These are phyloP conservation scores for Zonotrichia leucophrys DNA, from an alignment of 2,113 vertebrate species.

Conservation along the genomic window DNA sequence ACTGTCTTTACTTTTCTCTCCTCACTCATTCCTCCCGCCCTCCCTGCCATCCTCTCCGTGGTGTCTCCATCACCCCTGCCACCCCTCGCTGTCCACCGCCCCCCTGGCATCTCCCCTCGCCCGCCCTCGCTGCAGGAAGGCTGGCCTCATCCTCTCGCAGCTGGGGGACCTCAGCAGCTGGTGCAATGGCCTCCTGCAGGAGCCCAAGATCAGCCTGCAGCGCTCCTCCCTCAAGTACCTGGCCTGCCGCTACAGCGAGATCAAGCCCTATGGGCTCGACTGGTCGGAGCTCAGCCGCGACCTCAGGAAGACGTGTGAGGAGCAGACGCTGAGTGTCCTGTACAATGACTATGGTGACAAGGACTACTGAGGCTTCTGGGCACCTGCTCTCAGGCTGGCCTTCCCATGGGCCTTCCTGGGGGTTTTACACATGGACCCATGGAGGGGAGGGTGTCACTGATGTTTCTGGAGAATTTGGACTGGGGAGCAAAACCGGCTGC, in stretches of 20 bases:
- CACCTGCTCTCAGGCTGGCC: background rate
- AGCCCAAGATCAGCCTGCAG: slow-evolving; percentile 90
- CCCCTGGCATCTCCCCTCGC: background rate
- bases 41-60: background rate
- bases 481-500: background rate
- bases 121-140: slow-evolving; percentile 82
- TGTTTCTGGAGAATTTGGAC: slow-evolving; percentile 21
- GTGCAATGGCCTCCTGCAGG: slow-evolving; percentile 92
- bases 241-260: slow-evolving; percentile 95
- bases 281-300: slow-evolving; percentile 91
- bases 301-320: slow-evolving; percentile 92
- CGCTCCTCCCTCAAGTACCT: slow-evolving; percentile 89
- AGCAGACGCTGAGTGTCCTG: slow-evolving; percentile 89
- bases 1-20: slow-evolving; percentile 17
- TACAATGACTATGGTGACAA: slow-evolving; percentile 97
- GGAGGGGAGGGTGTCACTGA: background rate
- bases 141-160: slow-evolving; percentile 93
- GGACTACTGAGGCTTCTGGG: slow-evolving; percentile 79
- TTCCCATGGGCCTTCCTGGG: background rate
- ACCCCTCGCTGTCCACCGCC: background rate
- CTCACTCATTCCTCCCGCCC: background rate
- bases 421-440: slow-evolving; percentile 51
- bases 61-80: background rate
- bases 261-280: slow-evolving; percentile 89
- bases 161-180: slow-evolving; percentile 89